These are phyloP conservation scores for Cervus canadensis DNA, from an alignment of 2,113 vertebrate genomes.

Conservation along the genomic window DNA sequence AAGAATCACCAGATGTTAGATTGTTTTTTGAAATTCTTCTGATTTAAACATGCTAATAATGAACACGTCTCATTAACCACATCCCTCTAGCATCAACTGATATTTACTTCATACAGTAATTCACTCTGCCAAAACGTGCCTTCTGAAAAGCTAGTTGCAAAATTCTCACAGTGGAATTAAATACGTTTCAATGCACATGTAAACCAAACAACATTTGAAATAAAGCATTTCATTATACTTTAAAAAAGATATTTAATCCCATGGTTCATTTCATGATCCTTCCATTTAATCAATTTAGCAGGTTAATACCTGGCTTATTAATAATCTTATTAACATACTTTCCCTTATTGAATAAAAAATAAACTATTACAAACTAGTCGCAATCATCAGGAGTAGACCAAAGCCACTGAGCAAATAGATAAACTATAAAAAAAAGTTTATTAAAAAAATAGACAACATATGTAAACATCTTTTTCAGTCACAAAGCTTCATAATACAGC, in stretches of 20 bases:
- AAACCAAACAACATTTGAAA: not conserved
- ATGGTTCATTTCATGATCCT: not conserved
- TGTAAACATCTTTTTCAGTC: constrained; percentile 67
- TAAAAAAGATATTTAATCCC: not conserved
- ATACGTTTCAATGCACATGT: not conserved
- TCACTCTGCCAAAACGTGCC: not conserved
- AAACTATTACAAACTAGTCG: not conserved
- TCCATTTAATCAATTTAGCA: not conserved
- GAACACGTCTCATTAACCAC: not conserved
- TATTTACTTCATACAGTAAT: not conserved
- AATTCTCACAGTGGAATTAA: not conserved
- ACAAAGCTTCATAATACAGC: constrained; percentile 71
- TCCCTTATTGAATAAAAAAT: not conserved
- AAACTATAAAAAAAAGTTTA: constrained; percentile 64
- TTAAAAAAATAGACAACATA: constrained; percentile 74
- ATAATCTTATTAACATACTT: not conserved
- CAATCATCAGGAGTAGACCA: not conserved
- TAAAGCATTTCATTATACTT: not conserved
- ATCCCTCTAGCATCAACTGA: not conserved
- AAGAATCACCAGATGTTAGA: not conserved
- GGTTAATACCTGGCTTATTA: not conserved
- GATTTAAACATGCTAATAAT: not conserved
- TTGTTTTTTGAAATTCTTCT: not conserved
- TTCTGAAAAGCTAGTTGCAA: not conserved
- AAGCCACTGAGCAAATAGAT: constrained; percentile 5